A percentile compares a stretch with the other conserved stretches of the same genome.
phyloP scores from a whole-genome alignment of 2,113 vertebrate species.

The Galeopterus variegatus region DNA sequence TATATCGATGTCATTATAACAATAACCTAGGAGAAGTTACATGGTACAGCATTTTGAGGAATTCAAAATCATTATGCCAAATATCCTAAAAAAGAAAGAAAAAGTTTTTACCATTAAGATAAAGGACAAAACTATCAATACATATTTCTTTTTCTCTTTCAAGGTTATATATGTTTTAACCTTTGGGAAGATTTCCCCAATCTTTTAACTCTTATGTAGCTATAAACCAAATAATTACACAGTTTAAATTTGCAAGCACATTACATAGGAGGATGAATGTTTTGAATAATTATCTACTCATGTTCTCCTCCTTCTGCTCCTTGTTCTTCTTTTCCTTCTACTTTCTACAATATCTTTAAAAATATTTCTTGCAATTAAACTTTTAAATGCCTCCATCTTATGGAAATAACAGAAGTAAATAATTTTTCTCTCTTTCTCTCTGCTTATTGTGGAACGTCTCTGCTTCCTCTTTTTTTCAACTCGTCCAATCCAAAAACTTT shows the following conservation, averaged over 20 bases:
- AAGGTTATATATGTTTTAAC: not conserved
- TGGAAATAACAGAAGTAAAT: not conserved
- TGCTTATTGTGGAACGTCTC: not conserved
- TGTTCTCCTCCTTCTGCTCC: accelerated
- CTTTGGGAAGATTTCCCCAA: not conserved
- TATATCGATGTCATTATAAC: not conserved
- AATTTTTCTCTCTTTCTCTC: not conserved
- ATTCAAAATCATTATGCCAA: not conserved
- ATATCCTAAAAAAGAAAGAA: not conserved
- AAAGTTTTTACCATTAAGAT: not conserved
- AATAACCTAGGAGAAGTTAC: not conserved
- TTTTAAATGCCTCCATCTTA: not conserved
- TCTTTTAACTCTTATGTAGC: not conserved
- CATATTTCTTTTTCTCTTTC: not conserved
- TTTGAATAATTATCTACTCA: not conserved
- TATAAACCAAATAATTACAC: not conserved
- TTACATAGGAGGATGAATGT: not conserved
- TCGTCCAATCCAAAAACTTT: not conserved
- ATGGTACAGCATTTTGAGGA: not conserved
- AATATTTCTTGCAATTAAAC: not conserved
- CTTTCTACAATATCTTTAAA: not conserved
- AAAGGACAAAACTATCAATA: not conserved
- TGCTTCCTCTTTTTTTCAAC: not conserved
- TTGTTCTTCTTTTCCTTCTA: not conserved
- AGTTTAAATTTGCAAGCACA: not conserved